Evolutionary conservation across 2,888 invertebrate species (phyloP), one percentile per base, ranked within the genome.

Genomic region (Phortica okadai): DNA sequence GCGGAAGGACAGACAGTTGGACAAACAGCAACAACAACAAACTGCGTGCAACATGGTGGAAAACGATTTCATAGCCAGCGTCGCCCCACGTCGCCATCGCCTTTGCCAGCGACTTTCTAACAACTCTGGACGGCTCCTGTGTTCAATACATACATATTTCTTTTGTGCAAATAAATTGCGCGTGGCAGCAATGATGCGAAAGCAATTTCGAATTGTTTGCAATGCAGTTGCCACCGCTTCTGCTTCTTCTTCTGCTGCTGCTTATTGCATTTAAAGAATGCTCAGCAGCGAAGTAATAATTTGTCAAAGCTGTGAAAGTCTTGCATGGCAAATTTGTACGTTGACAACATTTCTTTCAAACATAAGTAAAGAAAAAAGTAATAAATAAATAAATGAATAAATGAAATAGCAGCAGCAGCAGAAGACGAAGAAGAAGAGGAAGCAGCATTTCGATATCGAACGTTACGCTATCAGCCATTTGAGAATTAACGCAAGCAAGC

Each of bases 151-250:
- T 33, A 33, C 33, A 33, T 33, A 78, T 77, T 62, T 82, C 82
- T 87, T 84, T 86, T 86, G 84, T 87, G 87, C 86, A 87, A 88
- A 88, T 88, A 87, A 88, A 87, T 88, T 87, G 85, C 81, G 87
- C 82, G 85, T 82, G 86, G 88, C 83, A 82, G 87, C 87, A 88
- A 87, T 87, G 88, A 87, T 87, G 85, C 86, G 88, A 87, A 87
- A 88, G 88, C 87, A 87, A 87, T 87, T 87, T 87, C 86, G 85
- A 84, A 85, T 85, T 88, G 83, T 85, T 81, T 86, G 84, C 83
- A 80, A 83, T 64, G 14, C 44, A 76, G 41, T 74, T 64, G 6
- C 73, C 25, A 74, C 56, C 69, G 70, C 56, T 8, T 54, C 25
- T 14, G 62, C 69, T 74, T 76, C 75, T 50, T 69, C 79, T 74